Base-by-base conservation (phyloP, 2,888 invertebrate genomes). In the Rambutsinella grinnellia region DNA sequence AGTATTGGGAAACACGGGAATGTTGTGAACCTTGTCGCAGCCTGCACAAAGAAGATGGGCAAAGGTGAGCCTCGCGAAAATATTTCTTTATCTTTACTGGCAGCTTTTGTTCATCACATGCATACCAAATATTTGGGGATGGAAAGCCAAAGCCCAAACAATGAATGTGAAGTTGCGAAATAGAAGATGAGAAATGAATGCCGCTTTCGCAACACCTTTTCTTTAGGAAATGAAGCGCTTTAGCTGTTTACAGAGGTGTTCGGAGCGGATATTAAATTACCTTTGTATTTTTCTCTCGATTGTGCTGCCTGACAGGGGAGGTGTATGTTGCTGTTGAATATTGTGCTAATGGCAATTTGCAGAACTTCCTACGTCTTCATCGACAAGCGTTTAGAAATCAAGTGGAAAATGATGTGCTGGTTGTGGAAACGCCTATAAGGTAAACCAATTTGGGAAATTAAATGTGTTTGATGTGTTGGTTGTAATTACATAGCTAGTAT, bases 251-350 rank as follows among this genome's bases (percentile, higher is more conserved):
- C 24, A n/a, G 13, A 23, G 24, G n/a, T 19, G 53, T n/a, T 56
- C 23, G 17, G 56, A 67, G 58, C 62, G 69, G 69, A 63, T 71
- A 71, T 71, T 71, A 57, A 71, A 63, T 71, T 71, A 70, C 67
- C 26, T 61, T 2, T 19, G 3, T 27, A 70, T 56, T 26, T 54
- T n/a, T 60, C 44, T 36, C 69, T 65, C 2, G 8, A 19, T 15
- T 60, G 15, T 23, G 56, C 23, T 36, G 49, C 17, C 2, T 44
- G 5, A 26, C 58, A 79, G 79, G 79, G 21, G 79, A 79, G 54
- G 77, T 79, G 3, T 79, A 62, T 53, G 75, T 79, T 8, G 74
- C 67, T 6, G 79, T 79, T 19, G 79, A 79, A 63, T 79, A 67
- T 51, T 79, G 79, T 60, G 53, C 75, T 47, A 69, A 77, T 54